Conservation (phyloP, 2,113 vertebrate species). For the Setophaga petechia region DNA sequence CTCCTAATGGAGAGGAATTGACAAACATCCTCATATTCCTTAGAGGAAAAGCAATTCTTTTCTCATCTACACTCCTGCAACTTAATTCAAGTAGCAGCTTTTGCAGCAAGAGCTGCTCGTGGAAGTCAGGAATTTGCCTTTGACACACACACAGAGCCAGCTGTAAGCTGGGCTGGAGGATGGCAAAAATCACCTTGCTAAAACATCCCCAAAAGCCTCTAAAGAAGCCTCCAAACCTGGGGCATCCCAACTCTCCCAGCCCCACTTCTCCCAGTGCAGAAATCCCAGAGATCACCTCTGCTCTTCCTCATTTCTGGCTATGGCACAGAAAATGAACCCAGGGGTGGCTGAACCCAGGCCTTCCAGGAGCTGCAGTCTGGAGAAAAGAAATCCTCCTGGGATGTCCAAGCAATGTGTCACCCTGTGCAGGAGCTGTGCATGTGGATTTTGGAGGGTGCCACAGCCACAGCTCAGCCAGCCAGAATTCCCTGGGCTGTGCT, state of each 20-base stretch:
- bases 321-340: background rate
- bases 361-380: background rate
- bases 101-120: background rate
- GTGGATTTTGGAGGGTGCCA: background rate
- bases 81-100: background rate
- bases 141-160: background rate
- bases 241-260: background rate
- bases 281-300: background rate
- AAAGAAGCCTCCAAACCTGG: background rate
- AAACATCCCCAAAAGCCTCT: background rate
- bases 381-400: background rate
- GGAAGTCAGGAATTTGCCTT: background rate
- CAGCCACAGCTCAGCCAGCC: rapidly evolving
- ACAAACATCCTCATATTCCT: background rate
- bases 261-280: background rate
- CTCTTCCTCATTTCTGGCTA: background rate
- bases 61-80: background rate
- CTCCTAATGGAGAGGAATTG: background rate
- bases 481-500: background rate
- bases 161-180: background rate
- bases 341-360: background rate
- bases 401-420: background rate
- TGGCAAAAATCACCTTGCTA: background rate
- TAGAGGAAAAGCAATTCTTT: background rate
- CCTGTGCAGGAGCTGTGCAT: background rate